Evolutionary conservation across 2,888 invertebrate genomes (phyloP), one percentile per base, ranked within the genome.

Genomic region (Diarsia mendica): DNA sequence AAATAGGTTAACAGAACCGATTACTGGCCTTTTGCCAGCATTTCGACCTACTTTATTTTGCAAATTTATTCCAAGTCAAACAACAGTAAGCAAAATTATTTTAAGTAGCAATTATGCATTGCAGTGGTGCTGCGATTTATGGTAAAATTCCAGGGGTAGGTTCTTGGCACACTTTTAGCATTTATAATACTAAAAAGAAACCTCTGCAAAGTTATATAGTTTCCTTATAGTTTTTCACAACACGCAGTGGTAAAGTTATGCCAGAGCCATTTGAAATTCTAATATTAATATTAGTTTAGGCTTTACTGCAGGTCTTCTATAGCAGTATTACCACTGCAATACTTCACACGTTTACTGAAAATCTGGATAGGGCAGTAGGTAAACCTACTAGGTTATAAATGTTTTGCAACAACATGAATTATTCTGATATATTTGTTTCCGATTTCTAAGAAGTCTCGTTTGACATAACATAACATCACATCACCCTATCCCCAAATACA

Each of bases 1-100:
- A 86, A 83, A 81, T 80, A 82, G 75, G 74, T 71, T 84, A 79
- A 58, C 73, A 77, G 51, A 67, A 78, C 23, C 72, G 48, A 84
- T 82, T 72, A 82, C 46, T 87, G 87, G 87, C 75, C 0, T 2
- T 0, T 0, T 10, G 77, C 86, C 87, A 87, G 55, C 4, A 48
- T 65, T 75, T 55, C 39, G 33, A 44, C 72, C 82, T 33, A 68
- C 67, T 63, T 70, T 58, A 9, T 63, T 70, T 78, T 75, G 61
- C 60, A 44, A 74, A 81, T 55, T 66, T 65, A 49, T 80, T 67
- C 20, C 49, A 67, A 79, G 72, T 82, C 53, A 20, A 80, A 78
- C 28, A 28, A 28, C 46, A 23, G 48, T 55, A 66, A 72, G 61
- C 39, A 44, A 23, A 79, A 75, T 71, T 68, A 85, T 81, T 83